A percentile compares a stretch with the other conserved stretches of the same genome.
These are phyloP conservation scores for Tipula helvola DNA, from an alignment of 2,888 invertebrate genomes.

Conservation along the genomic window DNA sequence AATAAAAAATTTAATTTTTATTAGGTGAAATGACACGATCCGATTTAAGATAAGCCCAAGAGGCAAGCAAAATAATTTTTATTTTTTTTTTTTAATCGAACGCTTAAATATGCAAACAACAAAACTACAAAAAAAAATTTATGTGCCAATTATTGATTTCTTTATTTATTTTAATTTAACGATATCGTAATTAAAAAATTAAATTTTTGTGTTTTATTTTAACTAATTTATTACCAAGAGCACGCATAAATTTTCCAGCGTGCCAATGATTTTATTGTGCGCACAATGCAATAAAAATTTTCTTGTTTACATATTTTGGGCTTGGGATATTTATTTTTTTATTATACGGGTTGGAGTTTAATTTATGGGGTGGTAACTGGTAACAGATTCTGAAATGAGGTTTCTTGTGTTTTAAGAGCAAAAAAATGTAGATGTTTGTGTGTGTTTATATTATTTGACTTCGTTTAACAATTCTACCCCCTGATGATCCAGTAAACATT, in stretches of 20 bases:
- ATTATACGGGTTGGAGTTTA: neutral
- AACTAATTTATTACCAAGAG: neutral
- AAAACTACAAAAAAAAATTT: neutral
- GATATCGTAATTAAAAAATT: slow-evolving; percentile 4
- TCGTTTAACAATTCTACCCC: no score
- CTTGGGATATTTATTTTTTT: neutral
- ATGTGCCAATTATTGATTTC: neutral
- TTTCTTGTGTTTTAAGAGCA: neutral
- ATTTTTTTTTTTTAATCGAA: neutral
- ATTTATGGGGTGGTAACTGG: neutral
- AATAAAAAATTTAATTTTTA: neutral
- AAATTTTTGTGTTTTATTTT: neutral
- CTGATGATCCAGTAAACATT: no score
- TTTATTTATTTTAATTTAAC: neutral
- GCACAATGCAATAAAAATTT: neutral
- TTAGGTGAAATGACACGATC: neutral
- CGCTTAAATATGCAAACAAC: neutral
- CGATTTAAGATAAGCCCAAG: neutral
- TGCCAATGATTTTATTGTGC: neutral
- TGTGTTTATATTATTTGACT: no score
- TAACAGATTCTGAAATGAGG: neutral
- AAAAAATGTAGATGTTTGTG: no score
- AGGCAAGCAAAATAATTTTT: neutral
- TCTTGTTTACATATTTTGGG: neutral
- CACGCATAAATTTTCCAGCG: neutral